phyloP scores from a whole-genome alignment of 2,888 invertebrate genomes.

The Tethea ocularis region DNA sequence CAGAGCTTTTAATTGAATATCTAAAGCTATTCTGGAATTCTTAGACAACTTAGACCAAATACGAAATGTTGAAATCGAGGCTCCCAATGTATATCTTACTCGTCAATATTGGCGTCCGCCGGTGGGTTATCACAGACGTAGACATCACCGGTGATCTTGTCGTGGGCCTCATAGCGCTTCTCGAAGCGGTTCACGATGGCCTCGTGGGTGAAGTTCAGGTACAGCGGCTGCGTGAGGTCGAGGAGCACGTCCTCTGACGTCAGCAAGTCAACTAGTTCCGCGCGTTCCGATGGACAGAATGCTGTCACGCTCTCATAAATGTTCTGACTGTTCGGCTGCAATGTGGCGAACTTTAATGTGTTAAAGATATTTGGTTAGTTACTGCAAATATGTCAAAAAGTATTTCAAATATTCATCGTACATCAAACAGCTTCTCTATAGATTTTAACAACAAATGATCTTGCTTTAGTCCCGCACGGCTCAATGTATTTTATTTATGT shows the following conservation, averaged over 20 bases:
- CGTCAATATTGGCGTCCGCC: slow-evolving; percentile 82
- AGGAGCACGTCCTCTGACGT: slow-evolving; percentile 90
- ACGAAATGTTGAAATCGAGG: background rate
- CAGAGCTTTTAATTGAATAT: too few species aligned
- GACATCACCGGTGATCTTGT: slow-evolving; percentile 91
- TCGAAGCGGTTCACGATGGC: slow-evolving; percentile 91
- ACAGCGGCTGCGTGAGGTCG: slow-evolving; percentile 91
- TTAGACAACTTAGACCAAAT: too few species aligned
- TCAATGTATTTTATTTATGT: too few species aligned
- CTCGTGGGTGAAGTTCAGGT: slow-evolving; percentile 93
- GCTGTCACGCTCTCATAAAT: slow-evolving; percentile 93
- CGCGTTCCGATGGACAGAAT: slow-evolving; percentile 91
- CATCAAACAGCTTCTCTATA: too few species aligned
- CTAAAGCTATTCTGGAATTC: too few species aligned
- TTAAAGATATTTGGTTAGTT: background rate
- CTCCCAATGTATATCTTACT: slow-evolving; percentile 68
- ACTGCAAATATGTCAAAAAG: background rate
- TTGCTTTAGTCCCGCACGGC: too few species aligned
- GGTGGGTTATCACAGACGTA: slow-evolving; percentile 88
- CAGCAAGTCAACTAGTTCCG: slow-evolving; percentile 88
- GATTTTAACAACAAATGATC: too few species aligned
- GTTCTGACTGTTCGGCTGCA: slow-evolving; percentile 88
- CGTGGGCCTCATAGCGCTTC: slow-evolving; percentile 86
- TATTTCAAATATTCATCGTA: background rate
- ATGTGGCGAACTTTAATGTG: slow-evolving; percentile 28